phyloP scores from a whole-genome alignment of 2,113 vertebrate genomes.

The Acanthisitta chloris region DNA sequence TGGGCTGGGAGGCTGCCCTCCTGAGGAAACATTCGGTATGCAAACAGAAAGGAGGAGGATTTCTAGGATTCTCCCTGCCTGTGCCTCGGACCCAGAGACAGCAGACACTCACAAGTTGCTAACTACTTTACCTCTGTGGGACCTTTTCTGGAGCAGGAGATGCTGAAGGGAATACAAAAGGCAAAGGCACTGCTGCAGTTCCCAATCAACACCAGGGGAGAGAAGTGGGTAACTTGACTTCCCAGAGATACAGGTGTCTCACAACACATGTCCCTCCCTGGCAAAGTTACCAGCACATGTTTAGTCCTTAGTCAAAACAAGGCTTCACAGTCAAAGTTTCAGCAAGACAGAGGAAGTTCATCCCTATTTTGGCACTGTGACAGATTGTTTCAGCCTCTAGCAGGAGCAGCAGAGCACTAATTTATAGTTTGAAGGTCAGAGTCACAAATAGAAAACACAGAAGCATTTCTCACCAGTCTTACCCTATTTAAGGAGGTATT shows the following conservation, averaged over 20 bases:
- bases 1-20: not conserved
- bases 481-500: not conserved
- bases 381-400: not conserved
- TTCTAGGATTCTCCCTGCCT: not conserved
- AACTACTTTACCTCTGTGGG: not conserved
- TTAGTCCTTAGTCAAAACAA: not conserved
- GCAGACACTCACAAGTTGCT: not conserved
- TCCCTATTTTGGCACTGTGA: not conserved
- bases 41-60: not conserved
- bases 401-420: not conserved
- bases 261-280: rapidly evolving
- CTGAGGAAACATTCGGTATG: not conserved
- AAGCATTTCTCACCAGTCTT: not conserved
- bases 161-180: not conserved
- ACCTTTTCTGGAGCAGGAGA: not conserved
- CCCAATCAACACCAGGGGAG: too few species aligned
- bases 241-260: rapidly evolving
- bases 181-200: not conserved
- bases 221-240: too few species aligned
- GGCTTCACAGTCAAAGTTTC: not conserved
- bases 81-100: not conserved
- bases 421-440: not conserved
- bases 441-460: not conserved
- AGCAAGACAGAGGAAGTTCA: not conserved
- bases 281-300: rapidly evolving